Conservation (phyloP, 2,113 vertebrate species). For the Calidris pugnax region DNA sequence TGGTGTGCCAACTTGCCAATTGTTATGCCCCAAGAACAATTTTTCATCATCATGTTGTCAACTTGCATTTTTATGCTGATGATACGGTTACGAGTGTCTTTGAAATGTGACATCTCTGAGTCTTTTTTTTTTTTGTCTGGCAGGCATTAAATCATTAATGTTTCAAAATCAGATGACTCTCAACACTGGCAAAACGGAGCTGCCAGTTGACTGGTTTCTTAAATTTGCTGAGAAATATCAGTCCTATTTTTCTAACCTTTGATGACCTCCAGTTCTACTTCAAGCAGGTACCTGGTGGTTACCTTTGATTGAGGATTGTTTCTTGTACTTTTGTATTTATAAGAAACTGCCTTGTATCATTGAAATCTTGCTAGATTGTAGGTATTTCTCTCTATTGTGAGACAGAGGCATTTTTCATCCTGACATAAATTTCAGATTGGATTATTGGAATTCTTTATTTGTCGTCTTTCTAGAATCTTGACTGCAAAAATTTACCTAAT, state of each 20-base stretch:
- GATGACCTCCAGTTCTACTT: conserved; percentile 36
- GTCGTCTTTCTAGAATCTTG: conserved; percentile 5
- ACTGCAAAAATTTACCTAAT: neutral
- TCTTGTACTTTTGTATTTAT: neutral
- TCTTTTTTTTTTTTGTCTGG: conserved; percentile 38
- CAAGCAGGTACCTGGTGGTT: conserved; percentile 5
- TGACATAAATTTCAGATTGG: conserved; percentile 35
- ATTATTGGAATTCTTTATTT: conserved; percentile 25
- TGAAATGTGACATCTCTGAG: conserved; percentile 38
- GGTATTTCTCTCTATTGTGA: conserved; percentile 31
- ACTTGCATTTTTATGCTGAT: conserved; percentile 50
- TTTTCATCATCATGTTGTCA: conserved; percentile 57
- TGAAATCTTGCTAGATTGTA: conserved; percentile 16
- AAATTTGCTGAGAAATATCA: conserved; percentile 3
- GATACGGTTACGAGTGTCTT: conserved; percentile 37
- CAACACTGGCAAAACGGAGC: conserved; percentile 12
- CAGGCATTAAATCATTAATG: conserved; percentile 57
- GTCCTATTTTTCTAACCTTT: neutral
- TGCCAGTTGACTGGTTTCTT: conserved; percentile 13
- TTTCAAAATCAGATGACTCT: conserved; percentile 51
- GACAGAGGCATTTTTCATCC: neutral
- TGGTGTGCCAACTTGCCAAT: neutral
- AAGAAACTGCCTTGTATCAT: conserved; percentile 47
- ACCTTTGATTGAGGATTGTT: conserved; percentile 52
- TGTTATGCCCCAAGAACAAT: neutral